Base-by-base conservation (phyloP, 2,888 invertebrate species). In the Melikaiella ostensackeni region DNA sequence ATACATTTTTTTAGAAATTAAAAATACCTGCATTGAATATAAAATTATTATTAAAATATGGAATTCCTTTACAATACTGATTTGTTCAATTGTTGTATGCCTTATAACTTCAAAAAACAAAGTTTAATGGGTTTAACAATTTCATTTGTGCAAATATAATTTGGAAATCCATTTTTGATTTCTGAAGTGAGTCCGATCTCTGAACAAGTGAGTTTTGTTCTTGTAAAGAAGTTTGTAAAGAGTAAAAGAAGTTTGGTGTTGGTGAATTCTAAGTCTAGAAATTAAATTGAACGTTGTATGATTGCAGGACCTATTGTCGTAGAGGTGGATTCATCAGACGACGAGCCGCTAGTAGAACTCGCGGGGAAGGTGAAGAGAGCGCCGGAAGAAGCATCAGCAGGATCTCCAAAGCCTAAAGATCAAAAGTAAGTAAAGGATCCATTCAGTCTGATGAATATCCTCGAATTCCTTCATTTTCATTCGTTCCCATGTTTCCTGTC, bases 241-340 rank as follows among this genome's bases (percentile, higher is more conserved):
- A 50, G 9, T 21, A 0, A 55, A 3, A 9, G 75, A 30, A 4
- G 1, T 55, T 55, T 55, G 21, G 9, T 11, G 8, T 3, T 55
- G 21, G 55, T 55, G 11, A 2, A 55, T 55, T 55, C 9, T 9
- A 21, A n/a, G 55, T 11, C 55, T 55, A 6, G 11, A 55, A 55
- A 55, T 21, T 55, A 21, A 55, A n/a, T 55, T 27, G 13, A 59
- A 59, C 16, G 13, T 13, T 55, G 2, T 16, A 27, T 80, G 77
- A 82, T 86, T 88, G 79, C 83, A 91, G 91, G 91, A 86, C 89
- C 91, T 86, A 89, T 91, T 86, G 92, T 93, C 85, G 94, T 94
- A 88, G 96, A 96, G 85, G 94, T 95, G 59, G 94, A 94, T 87
- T 94, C 94, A 78, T 96, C 96, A 74, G 97, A 97, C 88, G 97